Evolutionary conservation across 2,113 vertebrate genomes (phyloP).

Genomic region (Phalacrocorax pelagicus): DNA sequence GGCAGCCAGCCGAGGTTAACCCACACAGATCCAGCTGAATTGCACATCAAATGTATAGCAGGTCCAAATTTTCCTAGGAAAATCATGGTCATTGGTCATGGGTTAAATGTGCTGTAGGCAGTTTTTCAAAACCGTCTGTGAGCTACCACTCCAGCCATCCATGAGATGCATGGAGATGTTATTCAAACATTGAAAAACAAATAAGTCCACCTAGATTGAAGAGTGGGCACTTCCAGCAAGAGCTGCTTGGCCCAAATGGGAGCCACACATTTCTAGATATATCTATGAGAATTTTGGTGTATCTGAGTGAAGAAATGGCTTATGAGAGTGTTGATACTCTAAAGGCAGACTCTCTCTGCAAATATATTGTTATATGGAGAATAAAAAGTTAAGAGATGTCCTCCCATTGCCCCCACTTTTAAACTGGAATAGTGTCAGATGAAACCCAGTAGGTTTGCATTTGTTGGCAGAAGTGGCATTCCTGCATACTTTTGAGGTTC

Average conservation of each 20-base stretch:
- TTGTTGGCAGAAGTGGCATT: background rate
- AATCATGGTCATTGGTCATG: background rate
- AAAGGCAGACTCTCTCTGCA: background rate
- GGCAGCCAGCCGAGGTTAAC: too few relatives aligned
- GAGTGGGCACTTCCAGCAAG: background rate
- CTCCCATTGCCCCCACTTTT: background rate
- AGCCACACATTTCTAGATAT: background rate
- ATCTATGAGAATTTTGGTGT: background rate
- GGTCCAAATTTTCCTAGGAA: background rate
- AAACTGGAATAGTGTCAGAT: background rate
- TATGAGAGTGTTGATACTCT: background rate
- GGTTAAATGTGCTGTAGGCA: background rate
- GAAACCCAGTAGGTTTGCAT: background rate
- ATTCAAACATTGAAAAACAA: background rate
- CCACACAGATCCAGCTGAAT: too few relatives aligned
- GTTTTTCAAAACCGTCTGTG: background rate
- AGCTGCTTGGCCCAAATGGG: background rate
- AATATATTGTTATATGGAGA: background rate
- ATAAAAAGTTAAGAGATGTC: background rate
- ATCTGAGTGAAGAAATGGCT: background rate
- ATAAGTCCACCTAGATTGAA: background rate
- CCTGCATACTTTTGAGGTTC: background rate
- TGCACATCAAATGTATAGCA: background rate
- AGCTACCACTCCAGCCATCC: background rate
- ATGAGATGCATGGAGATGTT: background rate